Evolutionary conservation across 2,797 vertebrate genomes (phyloP).

Genomic region (Coreius guichenoti): DNA sequence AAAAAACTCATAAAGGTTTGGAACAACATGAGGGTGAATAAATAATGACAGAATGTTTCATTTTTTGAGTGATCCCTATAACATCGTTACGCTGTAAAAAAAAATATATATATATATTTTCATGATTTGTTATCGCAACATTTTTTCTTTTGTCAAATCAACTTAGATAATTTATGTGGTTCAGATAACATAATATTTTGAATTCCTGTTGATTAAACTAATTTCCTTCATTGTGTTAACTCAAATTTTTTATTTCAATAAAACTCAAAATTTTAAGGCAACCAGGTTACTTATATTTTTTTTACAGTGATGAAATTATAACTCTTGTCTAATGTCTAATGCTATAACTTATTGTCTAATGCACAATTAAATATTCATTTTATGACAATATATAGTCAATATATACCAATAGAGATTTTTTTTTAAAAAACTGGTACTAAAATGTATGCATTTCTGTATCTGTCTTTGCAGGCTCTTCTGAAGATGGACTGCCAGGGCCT

Average conservation of each 20-base stretch:
- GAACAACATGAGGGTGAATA: neutral
- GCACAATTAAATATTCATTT: neutral
- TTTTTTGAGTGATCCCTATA: neutral
- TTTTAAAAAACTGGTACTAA: neutral
- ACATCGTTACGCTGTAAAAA: neutral
- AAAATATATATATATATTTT: no score
- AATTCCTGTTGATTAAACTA: no score
- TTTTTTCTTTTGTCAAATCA: no score
- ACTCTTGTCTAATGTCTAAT: neutral
- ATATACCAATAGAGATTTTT: neutral
- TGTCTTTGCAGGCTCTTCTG: conserved; percentile 84
- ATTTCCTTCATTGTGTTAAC: no score
- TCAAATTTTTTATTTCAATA: no score
- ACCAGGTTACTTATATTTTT: no score
- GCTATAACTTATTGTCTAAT: no score
- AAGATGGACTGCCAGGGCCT: conserved; percentile 98
- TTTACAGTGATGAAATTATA: neutral
- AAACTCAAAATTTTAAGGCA: no score
- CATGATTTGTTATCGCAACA: no score
- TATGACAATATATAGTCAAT: neutral
- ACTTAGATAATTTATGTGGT: no score
- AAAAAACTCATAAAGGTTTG: neutral
- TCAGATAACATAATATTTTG: no score
- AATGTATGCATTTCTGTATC: neutral
- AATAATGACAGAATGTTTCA: neutral